Evolutionary conservation across 2,113 vertebrate genomes (phyloP), one percentile per base, ranked within the genome.

Genomic region (Propithecus coquereli): DNA sequence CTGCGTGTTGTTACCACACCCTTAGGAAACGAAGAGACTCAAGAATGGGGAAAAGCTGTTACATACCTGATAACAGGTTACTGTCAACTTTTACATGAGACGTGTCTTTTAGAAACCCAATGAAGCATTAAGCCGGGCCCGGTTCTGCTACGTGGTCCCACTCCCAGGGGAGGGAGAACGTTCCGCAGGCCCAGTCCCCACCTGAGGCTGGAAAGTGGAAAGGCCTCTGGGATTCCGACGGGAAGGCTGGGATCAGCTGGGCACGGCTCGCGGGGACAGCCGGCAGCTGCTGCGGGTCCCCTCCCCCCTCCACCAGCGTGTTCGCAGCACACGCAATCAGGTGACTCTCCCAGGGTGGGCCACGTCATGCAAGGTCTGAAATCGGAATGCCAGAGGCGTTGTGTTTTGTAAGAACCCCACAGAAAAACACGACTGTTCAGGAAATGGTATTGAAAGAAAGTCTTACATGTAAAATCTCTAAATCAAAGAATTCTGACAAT

Each of bases 341-440:
- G 57, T 17, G 18, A 43, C 88, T 54, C 88, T 95, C 61, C 61
- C 18, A 71, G 63, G 96, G 94, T 76, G 54, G 96, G 86, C 90
- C 92, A 93, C 70, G n/a, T 68, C 81, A n/a, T 14, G 17, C 70
- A 79, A 93, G 13, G 63, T 16, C 97, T 96, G 94, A 79, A 97
- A 87, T 73, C 68, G 50, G 90, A 77, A 76, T 12, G 25, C 83
- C 80, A 86, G 43, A 54, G 95, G 94, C 73, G 74, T 66, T n/a
- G 59, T 52, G 83, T 18, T 20, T 13, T 8, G 6, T 34, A 45
- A 61, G 23, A 30, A 25, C 9, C 2, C 37, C 18, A 50, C 3
- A 54, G 79, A 25, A 43, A 70, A 52, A 17, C 45, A 34, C 83
- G 54, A 32, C 70, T 84, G 45, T 27, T 82, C 50, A 45, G 94